Base-by-base conservation (phyloP, 2,888 invertebrate species). In the Andrena hattorfiana region DNA sequence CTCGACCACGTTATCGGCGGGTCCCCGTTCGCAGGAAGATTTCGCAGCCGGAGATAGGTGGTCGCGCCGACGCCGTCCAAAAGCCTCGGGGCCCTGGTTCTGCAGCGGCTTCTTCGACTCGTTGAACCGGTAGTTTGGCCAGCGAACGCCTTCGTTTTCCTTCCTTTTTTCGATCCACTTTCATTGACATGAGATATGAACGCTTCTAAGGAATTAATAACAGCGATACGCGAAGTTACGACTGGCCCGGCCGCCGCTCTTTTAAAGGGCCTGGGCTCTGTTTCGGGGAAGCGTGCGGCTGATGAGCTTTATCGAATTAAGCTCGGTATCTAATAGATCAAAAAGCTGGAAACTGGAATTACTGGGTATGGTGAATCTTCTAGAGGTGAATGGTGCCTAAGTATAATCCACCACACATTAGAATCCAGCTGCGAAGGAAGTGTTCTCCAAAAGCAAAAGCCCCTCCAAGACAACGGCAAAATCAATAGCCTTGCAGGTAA, bases 131-230 rank as follows among this genome's bases (percentile, higher is more conserved):
- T 79, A 77, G 69, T 30, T 10, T 23, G 74, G 48, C 26, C 68
- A 48, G 48, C 32, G 49, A 69, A 76, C 23, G 76, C 76, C 64
- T 69, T 76, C 69, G 35, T 75, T 75, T 79, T 76, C 69, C 59
- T 69, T 51, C 35, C 49, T 66, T 68, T 73, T 78, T 66, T 69
- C 64, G 48, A 79, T 75, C 69, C 54, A 68, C 54, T 75, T 79
- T 69, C 76, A 75, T 66, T 76, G 59, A 30, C 69, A 76, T 60
- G 76, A 76, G 76, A 70, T 76, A 79, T 70, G 79, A 76, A 70
- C 64, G 64, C 28, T 76, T 76, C 79, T 66, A 64, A 76, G 76
- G 69, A 79, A 79, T 79, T 76, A 79, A 79, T 79, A 69, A 70
- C 51, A 59, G 28, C 64, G 59, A 60, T 64, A 54, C 67, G 42